Evolutionary conservation across 2,888 invertebrate genomes (phyloP).

Genomic region (Hipparchia semele): DNA sequence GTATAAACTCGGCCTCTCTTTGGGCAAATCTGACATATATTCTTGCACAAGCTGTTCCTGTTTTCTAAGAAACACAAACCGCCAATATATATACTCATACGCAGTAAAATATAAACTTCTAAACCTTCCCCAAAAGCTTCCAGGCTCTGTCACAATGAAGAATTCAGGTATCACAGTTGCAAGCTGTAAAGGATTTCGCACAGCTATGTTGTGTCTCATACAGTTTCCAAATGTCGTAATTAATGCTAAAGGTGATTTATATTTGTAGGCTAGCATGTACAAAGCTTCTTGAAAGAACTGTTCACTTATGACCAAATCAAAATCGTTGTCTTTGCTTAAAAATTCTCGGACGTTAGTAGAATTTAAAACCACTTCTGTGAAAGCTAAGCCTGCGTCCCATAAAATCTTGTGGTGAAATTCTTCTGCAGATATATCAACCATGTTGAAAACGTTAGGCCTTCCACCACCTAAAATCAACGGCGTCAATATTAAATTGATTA

Average conservation of each 20-base stretch:
- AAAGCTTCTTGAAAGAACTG: constrained; percentile 77
- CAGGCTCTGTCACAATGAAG: constrained; percentile 67
- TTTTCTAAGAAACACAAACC: constrained; percentile 62
- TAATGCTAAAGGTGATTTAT: constrained; percentile 66
- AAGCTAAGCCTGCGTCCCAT: constrained; percentile 63
- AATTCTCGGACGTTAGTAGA: constrained; percentile 61
- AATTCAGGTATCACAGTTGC: constrained; percentile 68
- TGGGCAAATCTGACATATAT: constrained; percentile 61
- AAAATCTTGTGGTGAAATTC: constrained; percentile 62
- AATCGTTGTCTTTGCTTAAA: constrained; percentile 59
- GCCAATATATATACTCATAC: constrained; percentile 72
- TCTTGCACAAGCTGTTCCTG: constrained; percentile 66
- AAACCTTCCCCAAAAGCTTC: constrained; percentile 78
- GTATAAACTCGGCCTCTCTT: constrained; percentile 66
- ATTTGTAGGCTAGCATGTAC: constrained; percentile 71
- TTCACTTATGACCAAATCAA: constrained; percentile 76
- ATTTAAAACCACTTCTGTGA: constrained; percentile 63
- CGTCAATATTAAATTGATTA: background rate
- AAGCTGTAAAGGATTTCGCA: constrained; percentile 69
- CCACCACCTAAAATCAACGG: constrained; percentile 54
- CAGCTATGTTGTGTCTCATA: constrained; percentile 67
- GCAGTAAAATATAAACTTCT: constrained; percentile 72
- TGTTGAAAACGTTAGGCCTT: constrained; percentile 70
- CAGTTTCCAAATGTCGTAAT: constrained; percentile 72
- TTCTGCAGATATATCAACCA: constrained; percentile 64